Base-by-base conservation (phyloP, 2,113 vertebrate species). In the Stigmatopora nigra region DNA sequence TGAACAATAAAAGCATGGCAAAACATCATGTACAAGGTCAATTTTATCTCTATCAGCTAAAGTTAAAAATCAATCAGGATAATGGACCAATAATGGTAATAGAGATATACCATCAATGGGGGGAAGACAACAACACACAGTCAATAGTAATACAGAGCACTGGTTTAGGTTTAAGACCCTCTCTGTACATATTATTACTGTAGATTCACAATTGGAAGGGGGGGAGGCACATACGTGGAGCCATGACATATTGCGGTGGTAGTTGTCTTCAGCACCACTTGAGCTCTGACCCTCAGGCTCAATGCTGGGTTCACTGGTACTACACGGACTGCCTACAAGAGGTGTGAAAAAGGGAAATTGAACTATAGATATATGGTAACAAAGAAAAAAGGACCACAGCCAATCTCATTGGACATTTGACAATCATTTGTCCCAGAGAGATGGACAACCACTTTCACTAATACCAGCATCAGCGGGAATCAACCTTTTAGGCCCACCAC, bases 181-280 rank as follows among this genome's bases (percentile, higher is more conserved):
- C 25, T 31, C 25, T 31, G 25, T 2, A 31, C 25, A 31, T 31
- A 31, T 31, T 3, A 20, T 11, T 15, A 56, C 20, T 1, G 13
- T 15, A 45, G 57, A 8, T 16, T 7, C 0, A 16, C 46, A 36
- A 17, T 51, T 35, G 45, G n/a, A n/a, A n/a, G n/a, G n/a, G n/a
- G n/a, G 13, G 3, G 7, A n/a, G 20, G 14, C 41, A 92, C 95
- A 82, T 88, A 99, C 96, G 0, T 97, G 95, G 38, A 99, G 91
- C 97, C 97, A 99, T 0, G 96, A 97, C 97, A 99, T 99, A 85
- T 94, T 98, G 64, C 93, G 91, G 63, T 99, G 95, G 71, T 98
- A 99, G 77, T 96, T 99, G 66, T 99, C 97, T 81, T 99, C 97
- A 0, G 83, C 66, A 67, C 95, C 92, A 17, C 92, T 93, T 62